These are phyloP conservation scores for Oxystoma pomonae DNA, from an alignment of 2,888 invertebrate species.

Conservation along the genomic window DNA sequence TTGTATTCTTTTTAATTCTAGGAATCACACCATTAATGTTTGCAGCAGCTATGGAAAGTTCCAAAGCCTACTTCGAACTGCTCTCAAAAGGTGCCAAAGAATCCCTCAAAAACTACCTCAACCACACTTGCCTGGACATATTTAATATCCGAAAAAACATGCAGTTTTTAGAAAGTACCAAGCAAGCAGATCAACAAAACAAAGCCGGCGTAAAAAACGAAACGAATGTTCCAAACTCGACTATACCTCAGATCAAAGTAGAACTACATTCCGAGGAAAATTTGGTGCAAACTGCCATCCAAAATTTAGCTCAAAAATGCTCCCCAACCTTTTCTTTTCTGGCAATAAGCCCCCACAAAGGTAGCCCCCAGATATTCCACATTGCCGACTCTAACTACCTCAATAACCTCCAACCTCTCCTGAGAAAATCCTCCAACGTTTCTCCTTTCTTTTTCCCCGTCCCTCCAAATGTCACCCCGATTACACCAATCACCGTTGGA, in stretches of 20 bases:
- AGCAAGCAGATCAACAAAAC: slow-evolving; percentile 10
- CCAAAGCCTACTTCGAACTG: slow-evolving; percentile 30
- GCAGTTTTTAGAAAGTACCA: slow-evolving; percentile 11
- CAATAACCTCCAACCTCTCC: not conserved
- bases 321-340: not conserved
- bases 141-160: slow-evolving; percentile 23
- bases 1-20: slow-evolving; percentile 27
- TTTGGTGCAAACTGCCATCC: not conserved
- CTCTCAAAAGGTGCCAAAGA: slow-evolving; percentile 32
- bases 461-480: slow-evolving; percentile 27
- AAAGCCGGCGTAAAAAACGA: not conserved
- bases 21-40: slow-evolving; percentile 43
- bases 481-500: slow-evolving; percentile 16
- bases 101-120: slow-evolving; percentile 30
- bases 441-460: slow-evolving; percentile 22
- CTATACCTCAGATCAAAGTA: not conserved
- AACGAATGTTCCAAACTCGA: not conserved
- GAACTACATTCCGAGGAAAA: not conserved
- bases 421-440: slow-evolving; percentile 26
- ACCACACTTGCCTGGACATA: slow-evolving; percentile 33
- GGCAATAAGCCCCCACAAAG: not conserved
- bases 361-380: not conserved
- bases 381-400: not conserved
- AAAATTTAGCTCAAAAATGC: not conserved
- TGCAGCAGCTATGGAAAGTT: slow-evolving; percentile 37